Percentiles rank a stretch among this genome's conserved stretches.
Evolutionary conservation across 2,888 invertebrate genomes (phyloP).

Genomic region (Cyclophora punctaria): DNA sequence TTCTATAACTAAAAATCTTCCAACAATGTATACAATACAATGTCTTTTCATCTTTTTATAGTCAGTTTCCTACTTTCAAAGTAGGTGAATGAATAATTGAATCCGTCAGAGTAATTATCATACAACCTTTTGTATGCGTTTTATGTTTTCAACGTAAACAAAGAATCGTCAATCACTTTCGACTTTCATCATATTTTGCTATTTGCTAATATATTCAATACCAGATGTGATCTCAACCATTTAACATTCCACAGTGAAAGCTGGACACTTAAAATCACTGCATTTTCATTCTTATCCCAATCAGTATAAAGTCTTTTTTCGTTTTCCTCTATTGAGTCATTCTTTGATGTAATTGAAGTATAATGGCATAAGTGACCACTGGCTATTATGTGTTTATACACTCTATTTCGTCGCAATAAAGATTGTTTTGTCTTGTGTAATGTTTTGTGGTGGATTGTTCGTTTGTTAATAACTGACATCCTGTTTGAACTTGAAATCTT

Average conservation of each 20-base stretch:
- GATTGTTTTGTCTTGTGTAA: conserved; percentile 5
- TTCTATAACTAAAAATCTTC: too few relatives aligned
- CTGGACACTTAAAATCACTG: conserved; percentile 20
- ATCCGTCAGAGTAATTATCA: too few relatives aligned
- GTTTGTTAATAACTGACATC: too few relatives aligned
- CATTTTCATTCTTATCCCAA: conserved; percentile 4
- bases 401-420: conserved; percentile 20
- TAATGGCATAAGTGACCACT: conserved; percentile 8
- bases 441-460: too few relatives aligned
- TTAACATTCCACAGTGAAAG: conserved; percentile 38
- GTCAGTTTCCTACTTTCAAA: too few relatives aligned
- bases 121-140: too few relatives aligned
- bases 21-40: too few relatives aligned
- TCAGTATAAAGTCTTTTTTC: conserved; percentile 10
- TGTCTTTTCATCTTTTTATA: too few relatives aligned
- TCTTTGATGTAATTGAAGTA: too few relatives aligned
- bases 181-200: conserved; percentile 19
- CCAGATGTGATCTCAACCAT: conserved; percentile 26
- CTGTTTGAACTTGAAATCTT: too few relatives aligned
- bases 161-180: conserved; percentile 3
- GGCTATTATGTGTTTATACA: conserved; percentile 16
- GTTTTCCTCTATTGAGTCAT: neutral
- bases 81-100: too few relatives aligned
- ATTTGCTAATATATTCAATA: conserved; percentile 24
- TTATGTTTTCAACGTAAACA: too few relatives aligned